These are phyloP conservation scores for Dreissena rostriformis DNA, from an alignment of 1,140 invertebrate species.

Conservation along the genomic window DNA sequence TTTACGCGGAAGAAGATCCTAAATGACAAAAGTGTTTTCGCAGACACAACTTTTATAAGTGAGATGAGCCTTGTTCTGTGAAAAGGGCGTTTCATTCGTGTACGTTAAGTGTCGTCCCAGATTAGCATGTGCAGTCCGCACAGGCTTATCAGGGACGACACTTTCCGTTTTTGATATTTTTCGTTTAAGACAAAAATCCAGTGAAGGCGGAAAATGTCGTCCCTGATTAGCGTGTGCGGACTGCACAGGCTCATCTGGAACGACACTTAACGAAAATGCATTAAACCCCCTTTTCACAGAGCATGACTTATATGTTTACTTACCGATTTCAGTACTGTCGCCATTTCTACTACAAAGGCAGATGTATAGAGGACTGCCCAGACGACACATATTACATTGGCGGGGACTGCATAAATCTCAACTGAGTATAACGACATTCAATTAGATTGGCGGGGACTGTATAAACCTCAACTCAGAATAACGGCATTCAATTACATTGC, in stretches of 20 bases:
- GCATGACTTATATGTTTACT: neutral
- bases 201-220: neutral
- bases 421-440: neutral
- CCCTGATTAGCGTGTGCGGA: neutral
- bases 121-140: neutral
- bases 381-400: constrained; percentile 5
- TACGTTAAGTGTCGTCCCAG: too few species aligned
- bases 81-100: too few species aligned
- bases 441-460: neutral
- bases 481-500: neutral
- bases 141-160: neutral
- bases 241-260: neutral
- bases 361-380: constrained; percentile 24
- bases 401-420: neutral
- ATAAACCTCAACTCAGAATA: too few species aligned
- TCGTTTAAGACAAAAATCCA: neutral
- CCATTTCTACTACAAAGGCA: constrained; percentile 20
- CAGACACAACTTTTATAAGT: too few species aligned
- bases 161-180: neutral
- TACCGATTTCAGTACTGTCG: constrained; percentile 21
- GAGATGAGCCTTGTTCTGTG: too few species aligned
- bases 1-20: too few species aligned
- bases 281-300: neutral
- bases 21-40: too few species aligned
- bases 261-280: neutral